A percentile compares a stretch with the other conserved stretches of the same genome.
phyloP scores from a whole-genome alignment of 2,113 vertebrate genomes.

The Chaetura pelagica region DNA sequence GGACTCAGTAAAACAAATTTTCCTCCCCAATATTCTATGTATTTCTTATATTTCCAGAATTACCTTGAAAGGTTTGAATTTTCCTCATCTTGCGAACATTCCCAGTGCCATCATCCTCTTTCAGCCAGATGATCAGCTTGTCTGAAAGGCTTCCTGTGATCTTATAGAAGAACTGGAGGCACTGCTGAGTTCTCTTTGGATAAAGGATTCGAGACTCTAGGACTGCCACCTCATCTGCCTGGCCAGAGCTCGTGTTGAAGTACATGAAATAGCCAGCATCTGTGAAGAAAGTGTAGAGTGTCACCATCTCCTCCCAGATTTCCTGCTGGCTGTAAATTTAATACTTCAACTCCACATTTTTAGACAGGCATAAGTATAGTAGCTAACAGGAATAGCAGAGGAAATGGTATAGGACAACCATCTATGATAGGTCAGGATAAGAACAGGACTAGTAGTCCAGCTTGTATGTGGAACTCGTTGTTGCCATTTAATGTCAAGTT shows the following conservation, averaged over 20 bases:
- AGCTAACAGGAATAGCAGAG: neutral
- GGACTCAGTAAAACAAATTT: neutral
- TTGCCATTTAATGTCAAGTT: neutral
- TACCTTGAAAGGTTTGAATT: conserved; percentile 85
- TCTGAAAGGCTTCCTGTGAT: conserved; percentile 84
- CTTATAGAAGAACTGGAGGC: conserved; percentile 93
- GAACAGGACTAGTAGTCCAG: neutral
- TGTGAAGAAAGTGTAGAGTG: conserved; percentile 34
- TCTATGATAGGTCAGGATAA: neutral
- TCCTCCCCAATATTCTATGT: neutral
- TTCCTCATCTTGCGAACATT: conserved; percentile 81
- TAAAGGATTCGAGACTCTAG: conserved; percentile 90
- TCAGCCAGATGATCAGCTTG: conserved; percentile 85
- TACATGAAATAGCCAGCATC: conserved; percentile 87
- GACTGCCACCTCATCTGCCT: conserved; percentile 77
- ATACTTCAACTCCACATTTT: neutral
- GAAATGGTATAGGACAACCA: neutral
- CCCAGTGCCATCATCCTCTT: conserved; percentile 86
- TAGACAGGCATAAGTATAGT: neutral
- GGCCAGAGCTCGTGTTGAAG: conserved; percentile 78
- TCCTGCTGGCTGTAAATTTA: neutral
- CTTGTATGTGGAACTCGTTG: neutral
- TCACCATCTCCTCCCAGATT: neutral
- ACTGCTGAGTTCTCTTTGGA: conserved; percentile 87
- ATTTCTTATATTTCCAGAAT: neutral